phyloP scores from a whole-genome alignment of 92 coral and sea anemone species.

The Siderastrea siderea region DNA sequence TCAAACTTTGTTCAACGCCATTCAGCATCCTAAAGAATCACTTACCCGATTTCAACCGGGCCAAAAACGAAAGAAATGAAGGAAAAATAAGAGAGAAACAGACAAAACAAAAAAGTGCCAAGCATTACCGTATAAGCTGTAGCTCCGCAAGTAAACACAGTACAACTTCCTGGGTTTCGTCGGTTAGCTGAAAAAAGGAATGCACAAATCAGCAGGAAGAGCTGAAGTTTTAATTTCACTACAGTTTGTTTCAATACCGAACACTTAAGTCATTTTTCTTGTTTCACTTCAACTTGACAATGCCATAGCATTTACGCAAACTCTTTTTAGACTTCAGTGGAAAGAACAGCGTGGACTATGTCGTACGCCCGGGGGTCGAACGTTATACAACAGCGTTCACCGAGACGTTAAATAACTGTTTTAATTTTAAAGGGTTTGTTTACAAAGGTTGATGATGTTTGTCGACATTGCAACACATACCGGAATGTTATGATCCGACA shows the following conservation, averaged over 20 bases:
- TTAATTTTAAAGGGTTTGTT: no score
- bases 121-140: constrained; percentile 48
- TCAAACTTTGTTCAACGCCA: no score
- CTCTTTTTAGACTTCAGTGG: no score
- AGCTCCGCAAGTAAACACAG: constrained; percentile 64
- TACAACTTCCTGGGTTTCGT: constrained; percentile 39
- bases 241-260: neutral
- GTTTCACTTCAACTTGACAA: neutral
- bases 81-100: neutral
- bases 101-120: neutral
- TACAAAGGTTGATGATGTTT: neutral
- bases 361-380: no score
- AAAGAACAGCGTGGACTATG: no score
- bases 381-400: no score
- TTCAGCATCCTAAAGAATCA: no score
- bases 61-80: neutral
- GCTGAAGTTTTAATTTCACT: neutral
- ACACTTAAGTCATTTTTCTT: neutral
- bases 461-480: constrained; percentile 35
- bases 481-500: constrained; percentile 1
- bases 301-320: neutral
- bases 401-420: no score
- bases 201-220: neutral
- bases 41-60: no score
- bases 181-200: constrained; percentile 41